Conservation (phyloP, 2,888 invertebrate genomes). For the Coenonympha glycerion region DNA sequence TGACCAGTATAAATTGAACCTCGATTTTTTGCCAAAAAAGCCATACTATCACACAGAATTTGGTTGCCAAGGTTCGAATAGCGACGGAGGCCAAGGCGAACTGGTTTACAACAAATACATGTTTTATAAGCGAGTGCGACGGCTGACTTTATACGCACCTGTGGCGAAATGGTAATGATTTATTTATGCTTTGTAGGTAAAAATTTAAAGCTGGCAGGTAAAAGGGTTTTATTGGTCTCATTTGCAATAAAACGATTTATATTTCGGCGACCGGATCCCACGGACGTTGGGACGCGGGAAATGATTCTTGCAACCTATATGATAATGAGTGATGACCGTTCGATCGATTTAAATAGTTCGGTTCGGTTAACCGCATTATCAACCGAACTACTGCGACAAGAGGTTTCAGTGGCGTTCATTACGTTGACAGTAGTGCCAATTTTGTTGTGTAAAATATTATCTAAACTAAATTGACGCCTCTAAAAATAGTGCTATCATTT, state of each 20-base stretch:
- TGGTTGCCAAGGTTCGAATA: conserved; percentile 7
- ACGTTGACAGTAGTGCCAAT: too few relatives aligned
- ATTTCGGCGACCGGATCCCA: not conserved
- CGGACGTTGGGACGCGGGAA: too few relatives aligned
- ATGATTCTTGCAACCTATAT: too few relatives aligned
- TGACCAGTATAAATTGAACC: conserved; percentile 21
- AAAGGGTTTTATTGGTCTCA: not conserved
- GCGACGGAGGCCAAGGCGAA: conserved; percentile 25
- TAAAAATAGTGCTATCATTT: too few relatives aligned
- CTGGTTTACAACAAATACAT: conserved; percentile 21
- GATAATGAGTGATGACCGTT: too few relatives aligned
- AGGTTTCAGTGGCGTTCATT: too few relatives aligned
- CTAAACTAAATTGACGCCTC: too few relatives aligned
- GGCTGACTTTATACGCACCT: conserved; percentile 36
- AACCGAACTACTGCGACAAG: not conserved
- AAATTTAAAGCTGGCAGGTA: conserved; percentile 8
- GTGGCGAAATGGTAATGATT: conserved; percentile 29
- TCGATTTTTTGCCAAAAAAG: conserved; percentile 17
- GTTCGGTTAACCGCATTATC: too few relatives aligned
- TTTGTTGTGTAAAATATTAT: too few relatives aligned
- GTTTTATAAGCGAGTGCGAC: conserved; percentile 22
- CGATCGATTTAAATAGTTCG: too few relatives aligned
- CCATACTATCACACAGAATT: not conserved
- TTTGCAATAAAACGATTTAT: not conserved
- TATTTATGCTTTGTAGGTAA: conserved; percentile 32